Evolutionary conservation across 1,140 invertebrate genomes (phyloP), one percentile per base, ranked within the genome.

Genomic region (Rhynchophorus ferrugineus): DNA sequence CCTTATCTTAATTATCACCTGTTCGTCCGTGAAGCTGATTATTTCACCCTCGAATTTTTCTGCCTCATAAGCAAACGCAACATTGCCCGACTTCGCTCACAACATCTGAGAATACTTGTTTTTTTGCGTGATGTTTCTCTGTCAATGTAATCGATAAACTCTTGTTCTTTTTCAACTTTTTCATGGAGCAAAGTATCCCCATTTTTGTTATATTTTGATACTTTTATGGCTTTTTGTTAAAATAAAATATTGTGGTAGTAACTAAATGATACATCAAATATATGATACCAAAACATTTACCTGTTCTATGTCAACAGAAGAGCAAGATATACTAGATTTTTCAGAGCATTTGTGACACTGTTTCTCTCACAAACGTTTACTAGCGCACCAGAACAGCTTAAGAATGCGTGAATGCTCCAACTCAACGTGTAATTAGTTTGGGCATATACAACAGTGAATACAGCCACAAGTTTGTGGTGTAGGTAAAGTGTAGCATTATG

Each of bases 391-490:
- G 13, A 16, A 16, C 13, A 11, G 5, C 8, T 38, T 38, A 6
- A 5, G 14, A 38, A 38, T 38, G 8, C 5, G 8, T 16, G 16
- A 16, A 8, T 16, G 36, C 36, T 38, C 36, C 5, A 38, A 38
- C 36, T 38, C 14, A 16, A 5, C 14, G 5, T 14, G 36, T 38
- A 6, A 38, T 38, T 14, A 8, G 16, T 38, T 8, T 6, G 16
- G 36, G 13, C 36, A 16, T 38, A 38, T 8, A 3, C 36, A 38
- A 38, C 36, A 8, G 16, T 38, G 36, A 38, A 38, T 38, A 38
- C 36, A 38, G 8, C 13, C 16, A 16, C 8, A 14, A 8, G 36
- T 38, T 38, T 38, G 36, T 38, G 8, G 8, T 8, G 36, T 38
- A 11, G 8, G 8, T 38, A 16, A 8, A 38, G 8, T 38, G 13